Conservation (phyloP, 1,140 invertebrate genomes). For the Fopius arisanus region DNA sequence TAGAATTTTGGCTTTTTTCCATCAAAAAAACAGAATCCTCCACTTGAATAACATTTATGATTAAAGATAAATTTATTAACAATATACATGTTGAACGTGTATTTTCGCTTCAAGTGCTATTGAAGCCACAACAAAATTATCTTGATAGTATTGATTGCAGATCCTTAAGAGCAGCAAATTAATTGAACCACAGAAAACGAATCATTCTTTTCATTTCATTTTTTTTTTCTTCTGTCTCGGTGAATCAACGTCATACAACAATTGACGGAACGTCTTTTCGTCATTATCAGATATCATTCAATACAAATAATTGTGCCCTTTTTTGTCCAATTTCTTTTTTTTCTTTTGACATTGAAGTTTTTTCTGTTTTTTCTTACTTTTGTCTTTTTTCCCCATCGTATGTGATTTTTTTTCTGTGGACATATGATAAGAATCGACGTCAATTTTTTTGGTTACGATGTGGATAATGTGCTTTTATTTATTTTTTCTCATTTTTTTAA, state of each 20-base stretch:
- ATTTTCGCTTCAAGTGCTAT: background rate
- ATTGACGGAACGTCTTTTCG: constrained; percentile 34
- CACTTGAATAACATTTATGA: background rate
- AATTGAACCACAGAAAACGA: constrained; percentile 24
- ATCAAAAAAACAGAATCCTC: background rate
- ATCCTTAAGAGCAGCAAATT: constrained; percentile 9
- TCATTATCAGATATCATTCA: constrained; percentile 56
- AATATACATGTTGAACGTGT: background rate
- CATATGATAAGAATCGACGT: constrained; percentile 64
- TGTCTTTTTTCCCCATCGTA: constrained; percentile 56
- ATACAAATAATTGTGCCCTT: constrained; percentile 62
- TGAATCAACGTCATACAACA: background rate
- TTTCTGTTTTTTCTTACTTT: constrained; percentile 47
- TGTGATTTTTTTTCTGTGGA: constrained; percentile 65
- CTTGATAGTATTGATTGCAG: background rate
- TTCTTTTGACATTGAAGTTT: constrained; percentile 62
- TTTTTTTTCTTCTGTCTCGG: background rate
- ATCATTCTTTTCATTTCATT: constrained; percentile 27
- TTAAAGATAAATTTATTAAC: background rate
- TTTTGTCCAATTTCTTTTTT: constrained; percentile 63
- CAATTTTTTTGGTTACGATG: constrained; percentile 43
- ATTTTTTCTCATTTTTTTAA: constrained; percentile 17
- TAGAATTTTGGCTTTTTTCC: background rate
- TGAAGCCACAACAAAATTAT: background rate
- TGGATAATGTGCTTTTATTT: no score